Conservation (phyloP, 92 coral and sea anemone genomes). For the Anthopleura xanthogrammica region DNA sequence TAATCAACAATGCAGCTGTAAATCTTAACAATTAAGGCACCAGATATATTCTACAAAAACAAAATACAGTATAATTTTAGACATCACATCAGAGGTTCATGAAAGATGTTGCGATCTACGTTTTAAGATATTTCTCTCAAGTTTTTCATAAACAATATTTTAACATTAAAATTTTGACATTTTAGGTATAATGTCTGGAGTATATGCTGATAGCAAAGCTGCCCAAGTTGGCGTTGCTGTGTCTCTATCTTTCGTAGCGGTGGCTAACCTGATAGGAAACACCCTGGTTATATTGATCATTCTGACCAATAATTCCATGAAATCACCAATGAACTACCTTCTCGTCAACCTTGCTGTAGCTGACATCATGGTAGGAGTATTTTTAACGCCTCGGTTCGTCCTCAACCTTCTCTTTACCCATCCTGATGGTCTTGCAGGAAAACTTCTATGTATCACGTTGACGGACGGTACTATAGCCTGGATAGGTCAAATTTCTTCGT, state of each 20-base stretch:
- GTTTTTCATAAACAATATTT: no score
- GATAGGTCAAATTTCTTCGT: slow-evolving; percentile 44
- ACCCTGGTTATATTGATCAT: slow-evolving; percentile 17
- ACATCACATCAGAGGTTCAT: no score
- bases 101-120: no score
- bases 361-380: slow-evolving; percentile 51
- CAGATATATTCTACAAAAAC: no score
- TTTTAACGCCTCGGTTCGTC: slow-evolving; percentile 42
- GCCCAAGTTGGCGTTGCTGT: no score
- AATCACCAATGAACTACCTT: slow-evolving; percentile 49
- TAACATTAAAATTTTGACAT: no score
- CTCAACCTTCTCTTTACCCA: slow-evolving; percentile 46
- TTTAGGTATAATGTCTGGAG: no score
- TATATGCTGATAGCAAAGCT: no score
- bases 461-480: slow-evolving; percentile 43
- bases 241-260: slow-evolving; percentile 1
- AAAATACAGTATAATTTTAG: no score
- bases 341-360: slow-evolving; percentile 54
- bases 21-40: no score
- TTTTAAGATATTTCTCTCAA: no score
- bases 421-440: slow-evolving; percentile 50
- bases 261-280: slow-evolving; percentile 23
- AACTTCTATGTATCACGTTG: slow-evolving; percentile 33
- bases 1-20: no score
- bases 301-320: slow-evolving; percentile 27